Evolutionary conservation across 1,140 invertebrate species (phyloP).

Genomic region (Polyergus mexicanus): DNA sequence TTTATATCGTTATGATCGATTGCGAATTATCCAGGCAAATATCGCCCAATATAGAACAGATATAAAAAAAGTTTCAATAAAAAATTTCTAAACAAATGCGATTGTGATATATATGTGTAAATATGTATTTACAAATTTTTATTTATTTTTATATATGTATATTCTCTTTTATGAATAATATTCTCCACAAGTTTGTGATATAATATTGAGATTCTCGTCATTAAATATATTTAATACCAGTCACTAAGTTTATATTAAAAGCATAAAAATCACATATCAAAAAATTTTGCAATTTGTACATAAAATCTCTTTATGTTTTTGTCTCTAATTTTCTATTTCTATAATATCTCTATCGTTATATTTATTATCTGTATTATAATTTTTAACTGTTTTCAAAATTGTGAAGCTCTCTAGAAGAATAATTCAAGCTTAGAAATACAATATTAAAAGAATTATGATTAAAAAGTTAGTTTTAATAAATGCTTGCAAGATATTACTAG

Average conservation of each 20-base stretch:
- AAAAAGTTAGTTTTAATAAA: constrained; percentile 34
- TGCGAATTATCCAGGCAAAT: not conserved
- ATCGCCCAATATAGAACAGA: constrained; percentile 13
- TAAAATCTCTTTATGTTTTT: constrained; percentile 37
- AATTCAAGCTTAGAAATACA: not conserved
- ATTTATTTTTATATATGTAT: constrained; percentile 4
- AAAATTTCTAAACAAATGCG: constrained; percentile 1
- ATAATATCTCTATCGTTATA: not conserved
- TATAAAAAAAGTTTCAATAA: constrained; percentile 43
- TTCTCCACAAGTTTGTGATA: constrained; percentile 33
- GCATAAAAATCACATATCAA: constrained; percentile 41
- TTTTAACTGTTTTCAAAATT: constrained; percentile 37
- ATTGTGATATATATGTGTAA: constrained; percentile 24
- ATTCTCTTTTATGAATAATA: constrained; percentile 11
- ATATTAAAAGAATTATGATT: not conserved
- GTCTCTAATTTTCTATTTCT: constrained; percentile 29
- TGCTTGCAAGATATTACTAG: not conserved
- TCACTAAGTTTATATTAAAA: constrained; percentile 34
- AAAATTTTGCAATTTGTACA: constrained; percentile 25
- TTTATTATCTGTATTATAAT: not conserved
- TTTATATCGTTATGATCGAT: not conserved
- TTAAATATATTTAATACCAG: constrained; percentile 10
- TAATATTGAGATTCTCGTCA: constrained; percentile 42
- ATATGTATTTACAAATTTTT: constrained; percentile 39
- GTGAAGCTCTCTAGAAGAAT: not conserved